Conservation (phyloP, 1,140 invertebrate species). For the Drosophila varians region DNA sequence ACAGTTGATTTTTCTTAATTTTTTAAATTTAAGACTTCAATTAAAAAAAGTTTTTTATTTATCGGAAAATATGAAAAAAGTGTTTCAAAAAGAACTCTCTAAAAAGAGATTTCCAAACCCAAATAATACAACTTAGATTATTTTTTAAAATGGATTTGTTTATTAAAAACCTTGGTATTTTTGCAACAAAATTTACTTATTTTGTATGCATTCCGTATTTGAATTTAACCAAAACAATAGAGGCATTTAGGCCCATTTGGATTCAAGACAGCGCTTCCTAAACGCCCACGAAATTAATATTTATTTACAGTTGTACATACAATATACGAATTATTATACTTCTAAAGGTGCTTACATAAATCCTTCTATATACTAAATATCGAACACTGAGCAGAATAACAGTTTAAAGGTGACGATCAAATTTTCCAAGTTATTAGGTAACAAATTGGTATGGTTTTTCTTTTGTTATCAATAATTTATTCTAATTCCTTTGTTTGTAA, state of each 20-base stretch:
- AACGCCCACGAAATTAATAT: constrained; percentile 42
- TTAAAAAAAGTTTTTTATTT: too few relatives aligned
- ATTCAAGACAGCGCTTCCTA: constrained; percentile 31
- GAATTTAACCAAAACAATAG: constrained; percentile 24
- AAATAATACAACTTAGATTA: background rate
- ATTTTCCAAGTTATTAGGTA: constrained; percentile 44
- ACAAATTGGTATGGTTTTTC: constrained; percentile 35
- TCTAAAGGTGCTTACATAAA: constrained; percentile 44
- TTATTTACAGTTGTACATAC: constrained; percentile 52
- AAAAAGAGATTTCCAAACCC: background rate
- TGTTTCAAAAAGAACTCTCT: too few relatives aligned
- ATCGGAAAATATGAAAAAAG: too few relatives aligned
- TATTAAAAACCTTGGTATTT: constrained; percentile 39
- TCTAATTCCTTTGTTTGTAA: constrained; percentile 47
- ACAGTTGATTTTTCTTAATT: too few relatives aligned
- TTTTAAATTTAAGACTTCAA: too few relatives aligned
- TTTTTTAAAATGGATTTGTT: constrained; percentile 39
- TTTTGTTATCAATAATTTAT: constrained; percentile 32
- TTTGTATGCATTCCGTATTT: constrained; percentile 18
- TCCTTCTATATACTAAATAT: constrained; percentile 49
- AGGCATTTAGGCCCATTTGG: constrained; percentile 15
- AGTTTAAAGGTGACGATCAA: constrained; percentile 47
- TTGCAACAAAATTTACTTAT: constrained; percentile 32
- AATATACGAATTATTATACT: constrained; percentile 34
- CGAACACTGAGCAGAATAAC: constrained; percentile 49